Percentiles rank a stretch among this genome's conserved stretches.
Evolutionary conservation across 2,888 invertebrate species (phyloP).

Genomic region (Megastigmus dorsalis): DNA sequence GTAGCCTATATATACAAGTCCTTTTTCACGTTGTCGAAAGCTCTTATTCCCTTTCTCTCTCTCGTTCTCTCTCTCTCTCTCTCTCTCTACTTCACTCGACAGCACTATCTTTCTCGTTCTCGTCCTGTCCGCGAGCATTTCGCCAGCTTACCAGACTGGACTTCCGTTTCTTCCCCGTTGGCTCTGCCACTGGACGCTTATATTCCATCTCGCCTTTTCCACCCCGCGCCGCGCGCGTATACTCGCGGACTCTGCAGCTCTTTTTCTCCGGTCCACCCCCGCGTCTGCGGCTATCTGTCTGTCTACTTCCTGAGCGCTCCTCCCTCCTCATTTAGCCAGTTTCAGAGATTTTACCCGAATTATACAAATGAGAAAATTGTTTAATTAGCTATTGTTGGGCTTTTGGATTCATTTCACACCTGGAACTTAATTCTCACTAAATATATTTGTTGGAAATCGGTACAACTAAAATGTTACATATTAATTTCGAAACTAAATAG

Average conservation of each 20-base stretch:
- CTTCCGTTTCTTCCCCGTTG: constrained; percentile 62
- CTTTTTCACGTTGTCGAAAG: constrained; percentile 41
- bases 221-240: neutral
- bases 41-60: constrained; percentile 51
- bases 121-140: constrained; percentile 33
- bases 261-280: neutral
- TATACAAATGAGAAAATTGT: too few species aligned
- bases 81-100: too few species aligned
- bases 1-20: neutral
- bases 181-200: constrained; percentile 22
- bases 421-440: too few species aligned
- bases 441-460: too few species aligned
- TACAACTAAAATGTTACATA: too few species aligned
- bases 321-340: constrained; percentile 3
- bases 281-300: constrained; percentile 25
- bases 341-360: neutral
- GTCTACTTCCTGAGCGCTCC: constrained; percentile 10
- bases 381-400: too few species aligned
- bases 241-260: neutral
- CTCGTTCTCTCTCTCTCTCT: constrained; percentile 51
- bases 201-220: constrained; percentile 36
- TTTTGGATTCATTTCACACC: too few species aligned
- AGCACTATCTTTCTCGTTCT: constrained; percentile 19
- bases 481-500: too few species aligned
- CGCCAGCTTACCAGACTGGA: constrained; percentile 64